These are phyloP conservation scores for Bombyx mori DNA, from an alignment of 1,140 invertebrate genomes.

Conservation along the genomic window ASM3026992v2 NC_085118.1:9841501-9842000, in stretches of 20 bases:
- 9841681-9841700: constrained; percentile 42
- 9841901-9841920: background rate
- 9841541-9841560: no score
- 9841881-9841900: background rate
- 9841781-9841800: constrained; percentile 26
- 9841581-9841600: no score
- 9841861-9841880: no score
- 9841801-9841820: constrained; percentile 5
- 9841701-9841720: constrained; percentile 50
- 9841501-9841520: no score
- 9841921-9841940: background rate
- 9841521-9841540: no score
- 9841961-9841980: no score
- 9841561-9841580: no score
- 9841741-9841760: constrained; percentile 26
- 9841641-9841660: constrained; percentile 19
- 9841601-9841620: background rate
- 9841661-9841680: constrained; percentile 27
- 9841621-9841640: constrained; percentile 6
- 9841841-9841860: no score
- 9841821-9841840: no score
- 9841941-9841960: background rate
- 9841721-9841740: constrained; percentile 40
- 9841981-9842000: no score
- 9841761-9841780: constrained; percentile 36